Percentiles rank a stretch among this genome's conserved stretches.
phyloP scores from a whole-genome alignment of 1,140 invertebrate species.

The Sitobion miscanthi region DNA sequence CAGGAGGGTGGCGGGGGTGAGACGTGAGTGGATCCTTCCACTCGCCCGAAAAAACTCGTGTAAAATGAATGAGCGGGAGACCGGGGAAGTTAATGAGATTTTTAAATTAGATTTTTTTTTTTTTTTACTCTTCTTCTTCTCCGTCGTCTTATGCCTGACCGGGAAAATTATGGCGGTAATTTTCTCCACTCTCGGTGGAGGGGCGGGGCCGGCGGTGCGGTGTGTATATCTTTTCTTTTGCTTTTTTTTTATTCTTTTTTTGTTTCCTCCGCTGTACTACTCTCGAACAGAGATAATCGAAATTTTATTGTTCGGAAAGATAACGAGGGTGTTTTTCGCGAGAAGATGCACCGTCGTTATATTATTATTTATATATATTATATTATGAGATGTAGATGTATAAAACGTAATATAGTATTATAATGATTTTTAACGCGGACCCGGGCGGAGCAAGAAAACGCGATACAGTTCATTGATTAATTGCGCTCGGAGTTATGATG shows the following conservation, averaged over 20 bases:
- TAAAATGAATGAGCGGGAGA: conserved; percentile 50
- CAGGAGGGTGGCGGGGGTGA: not conserved
- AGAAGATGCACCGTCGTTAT: not conserved
- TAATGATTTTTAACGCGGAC: not conserved
- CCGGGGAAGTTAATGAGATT: conserved; percentile 56
- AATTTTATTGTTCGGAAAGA: conserved; percentile 57
- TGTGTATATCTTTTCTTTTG: conserved; percentile 10
- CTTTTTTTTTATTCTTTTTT: conserved; percentile 19
- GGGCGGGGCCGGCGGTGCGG: not conserved
- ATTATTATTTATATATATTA: conserved; percentile 7
- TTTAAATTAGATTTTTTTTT: conserved; percentile 55
- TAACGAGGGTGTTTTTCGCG: conserved; percentile 53
- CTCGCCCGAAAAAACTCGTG: conserved; percentile 30
- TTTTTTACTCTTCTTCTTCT: conserved; percentile 2
- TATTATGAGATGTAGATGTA: not conserved
- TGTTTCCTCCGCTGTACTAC: not conserved
- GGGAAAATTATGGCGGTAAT: conserved; percentile 56
- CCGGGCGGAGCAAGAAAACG: not conserved
- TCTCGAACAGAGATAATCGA: conserved; percentile 53
- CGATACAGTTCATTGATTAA: conserved; percentile 5
- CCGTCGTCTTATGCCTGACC: conserved; percentile 11
- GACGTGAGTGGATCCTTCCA: not conserved
- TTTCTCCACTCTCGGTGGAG: conserved; percentile 23
- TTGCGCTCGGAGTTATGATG: not conserved
- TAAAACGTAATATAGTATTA: not conserved